Percentiles rank a stretch among this genome's conserved stretches.
phyloP scores from a whole-genome alignment of 1,140 invertebrate genomes.

The Goniozus legneri region DNA sequence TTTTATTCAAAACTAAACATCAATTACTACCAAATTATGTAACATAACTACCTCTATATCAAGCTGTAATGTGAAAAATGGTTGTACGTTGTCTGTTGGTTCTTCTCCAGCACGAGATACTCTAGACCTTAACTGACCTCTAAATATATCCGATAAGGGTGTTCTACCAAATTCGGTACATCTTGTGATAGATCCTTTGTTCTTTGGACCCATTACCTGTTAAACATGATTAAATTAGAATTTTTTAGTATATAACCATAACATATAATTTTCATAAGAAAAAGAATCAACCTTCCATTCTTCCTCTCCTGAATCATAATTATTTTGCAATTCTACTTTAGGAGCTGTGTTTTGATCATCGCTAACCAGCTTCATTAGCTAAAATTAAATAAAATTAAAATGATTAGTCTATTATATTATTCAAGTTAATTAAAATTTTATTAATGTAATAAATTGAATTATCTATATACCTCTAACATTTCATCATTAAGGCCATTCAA shows the following conservation, averaged over 20 bases:
- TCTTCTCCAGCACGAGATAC: constrained; percentile 73
- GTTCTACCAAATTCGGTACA: constrained; percentile 77
- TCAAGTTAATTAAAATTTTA: neutral
- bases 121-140: constrained; percentile 82
- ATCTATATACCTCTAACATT: constrained; percentile 82
- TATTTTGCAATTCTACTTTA: constrained; percentile 39
- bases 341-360: constrained; percentile 39
- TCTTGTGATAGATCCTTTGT: constrained; percentile 81
- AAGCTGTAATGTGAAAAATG: constrained; percentile 90
- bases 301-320: constrained; percentile 58
- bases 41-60: constrained; percentile 78
- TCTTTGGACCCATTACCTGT: constrained; percentile 79
- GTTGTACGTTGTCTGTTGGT: constrained; percentile 80
- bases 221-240: no score
- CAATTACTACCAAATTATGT: neutral
- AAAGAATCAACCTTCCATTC: constrained; percentile 78
- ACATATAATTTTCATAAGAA: constrained; percentile 4
- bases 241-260: constrained; percentile 4
- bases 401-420: neutral
- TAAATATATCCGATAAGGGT: constrained; percentile 90
- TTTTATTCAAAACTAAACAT: no score
- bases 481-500: constrained; percentile 94
- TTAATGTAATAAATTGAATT: neutral
- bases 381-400: constrained; percentile 32
- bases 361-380: constrained; percentile 69